Evolutionary conservation across 2,113 vertebrate genomes (phyloP).

Genomic region (Dendropsophus ebraccatus): DNA sequence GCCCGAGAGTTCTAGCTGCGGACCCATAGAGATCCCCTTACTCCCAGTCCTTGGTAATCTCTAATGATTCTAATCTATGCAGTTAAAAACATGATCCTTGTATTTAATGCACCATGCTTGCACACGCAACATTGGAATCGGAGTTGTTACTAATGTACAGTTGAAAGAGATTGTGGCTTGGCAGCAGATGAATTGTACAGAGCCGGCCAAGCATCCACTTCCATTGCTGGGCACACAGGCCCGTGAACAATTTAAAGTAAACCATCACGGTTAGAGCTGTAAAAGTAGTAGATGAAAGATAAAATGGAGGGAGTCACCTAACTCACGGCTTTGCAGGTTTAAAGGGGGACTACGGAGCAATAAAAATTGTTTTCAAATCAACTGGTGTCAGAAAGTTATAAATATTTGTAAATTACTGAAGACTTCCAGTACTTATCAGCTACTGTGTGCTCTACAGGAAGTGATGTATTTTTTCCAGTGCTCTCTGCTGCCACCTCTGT

Average conservation of each 20-base stretch:
- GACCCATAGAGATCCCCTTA: neutral
- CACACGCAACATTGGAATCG: neutral
- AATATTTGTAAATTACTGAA: no score
- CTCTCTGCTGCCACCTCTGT: no score
- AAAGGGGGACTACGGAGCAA: no score
- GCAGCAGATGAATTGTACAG: slow-evolving; percentile 5
- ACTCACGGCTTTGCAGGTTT: no score
- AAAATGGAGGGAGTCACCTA: neutral
- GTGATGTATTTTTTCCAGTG: no score
- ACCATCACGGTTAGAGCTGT: neutral
- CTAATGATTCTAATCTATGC: slow-evolving; percentile 30
- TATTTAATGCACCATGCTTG: neutral
- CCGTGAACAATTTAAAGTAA: neutral
- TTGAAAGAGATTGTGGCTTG: slow-evolving; percentile 7
- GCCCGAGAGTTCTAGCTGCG: neutral
- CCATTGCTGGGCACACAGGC: neutral
- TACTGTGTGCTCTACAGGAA: no score
- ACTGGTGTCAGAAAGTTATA: no score
- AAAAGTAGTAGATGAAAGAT: neutral
- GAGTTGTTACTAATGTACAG: neutral
- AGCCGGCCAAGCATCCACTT: neutral
- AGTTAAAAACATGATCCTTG: neutral
- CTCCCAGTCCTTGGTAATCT: slow-evolving; percentile 2
- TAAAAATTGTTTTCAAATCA: no score
- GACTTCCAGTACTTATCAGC: no score